Evolutionary conservation across 2,888 invertebrate genomes (phyloP), one percentile per base, ranked within the genome.

Genomic region (Germaria angustata): DNA sequence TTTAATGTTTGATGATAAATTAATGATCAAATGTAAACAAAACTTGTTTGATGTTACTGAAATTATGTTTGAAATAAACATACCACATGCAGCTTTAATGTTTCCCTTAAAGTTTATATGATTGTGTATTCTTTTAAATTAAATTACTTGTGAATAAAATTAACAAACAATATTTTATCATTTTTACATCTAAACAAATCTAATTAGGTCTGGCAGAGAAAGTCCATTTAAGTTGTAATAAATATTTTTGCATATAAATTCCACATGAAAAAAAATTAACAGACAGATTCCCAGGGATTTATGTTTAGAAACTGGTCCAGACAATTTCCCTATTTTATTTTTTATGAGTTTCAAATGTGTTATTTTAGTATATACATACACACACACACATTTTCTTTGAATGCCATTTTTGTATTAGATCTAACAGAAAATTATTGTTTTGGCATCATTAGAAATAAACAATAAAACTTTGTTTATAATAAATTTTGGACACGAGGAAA

Each of bases 401-500:
- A 57, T 15, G 1, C 20, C 28, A 69, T 46, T 71, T 51, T 41
- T 6, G 6, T 53, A 11, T 53, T 28, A 9, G 20, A 28, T 49
- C 8, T 9, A 44, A 51, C 32, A 20, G 46, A 41, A 11, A 28
- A 3, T 24, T 49, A 2, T 71, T 59, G 36, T 59, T 24, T n/a
- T 32, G 15, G n/a, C 34, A n/a, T 20, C 22, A 15, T 34, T 20
- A 57, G n/a, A 71, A 71, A 71, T 34, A 71, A 71, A 59, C 57
- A 71, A 49, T 59, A 49, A 13, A 5, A 36, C 17, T 36, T 49
- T 71, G 49, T 71, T 71, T 71, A 71, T 71, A 59, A 28, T 46
- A 36, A 59, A n/a, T 49, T 24, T 49, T 28, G 17, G 17, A 24
- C 34, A 49, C 17, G 9, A 36, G 57, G 22, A 13, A 36, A 59